Evolutionary conservation across 1,140 invertebrate genomes (phyloP).

Genomic region (Steinernema khuongi): DNA sequence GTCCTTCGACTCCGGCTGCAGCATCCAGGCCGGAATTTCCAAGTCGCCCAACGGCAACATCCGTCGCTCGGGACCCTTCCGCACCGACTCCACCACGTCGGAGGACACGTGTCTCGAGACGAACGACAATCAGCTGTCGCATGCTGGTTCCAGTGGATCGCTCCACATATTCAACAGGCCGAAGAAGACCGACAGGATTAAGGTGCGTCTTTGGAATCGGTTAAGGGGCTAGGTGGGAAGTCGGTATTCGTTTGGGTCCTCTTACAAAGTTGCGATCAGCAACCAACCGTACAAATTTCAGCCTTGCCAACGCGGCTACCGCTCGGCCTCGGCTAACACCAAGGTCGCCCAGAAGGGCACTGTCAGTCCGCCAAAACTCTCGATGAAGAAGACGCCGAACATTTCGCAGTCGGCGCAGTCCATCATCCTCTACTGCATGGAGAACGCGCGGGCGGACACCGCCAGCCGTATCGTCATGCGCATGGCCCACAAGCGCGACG

Average conservation of each 20-base stretch:
- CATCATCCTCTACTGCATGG: constrained; percentile 47
- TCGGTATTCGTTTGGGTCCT: too few species aligned
- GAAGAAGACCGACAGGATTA: not conserved
- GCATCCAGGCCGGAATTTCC: not conserved
- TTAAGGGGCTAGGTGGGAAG: not conserved
- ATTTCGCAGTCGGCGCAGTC: constrained; percentile 28
- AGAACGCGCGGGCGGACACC: constrained; percentile 47
- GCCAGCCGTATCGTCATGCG: constrained; percentile 36
- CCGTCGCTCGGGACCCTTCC: constrained; percentile 5
- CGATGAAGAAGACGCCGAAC: constrained; percentile 17
- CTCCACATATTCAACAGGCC: constrained; percentile 14
- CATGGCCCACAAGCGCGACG: constrained; percentile 47
- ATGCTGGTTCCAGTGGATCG: constrained; percentile 22
- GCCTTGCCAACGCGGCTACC: constrained; percentile 11
- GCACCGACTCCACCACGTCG: constrained; percentile 24
- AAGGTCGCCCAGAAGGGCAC: constrained; percentile 1
- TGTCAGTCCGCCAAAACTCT: constrained; percentile 18
- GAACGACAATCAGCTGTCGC: constrained; percentile 15
- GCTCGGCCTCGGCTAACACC: constrained; percentile 20
- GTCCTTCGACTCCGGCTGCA: not conserved
- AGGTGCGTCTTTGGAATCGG: not conserved
- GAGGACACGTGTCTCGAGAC: constrained; percentile 19
- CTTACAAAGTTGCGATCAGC: not conserved
- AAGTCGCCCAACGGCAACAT: not conserved
- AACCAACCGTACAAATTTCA: constrained; percentile 3